Base-by-base conservation (phyloP, 2,888 invertebrate species). In the Orthosia gracilis region DNA sequence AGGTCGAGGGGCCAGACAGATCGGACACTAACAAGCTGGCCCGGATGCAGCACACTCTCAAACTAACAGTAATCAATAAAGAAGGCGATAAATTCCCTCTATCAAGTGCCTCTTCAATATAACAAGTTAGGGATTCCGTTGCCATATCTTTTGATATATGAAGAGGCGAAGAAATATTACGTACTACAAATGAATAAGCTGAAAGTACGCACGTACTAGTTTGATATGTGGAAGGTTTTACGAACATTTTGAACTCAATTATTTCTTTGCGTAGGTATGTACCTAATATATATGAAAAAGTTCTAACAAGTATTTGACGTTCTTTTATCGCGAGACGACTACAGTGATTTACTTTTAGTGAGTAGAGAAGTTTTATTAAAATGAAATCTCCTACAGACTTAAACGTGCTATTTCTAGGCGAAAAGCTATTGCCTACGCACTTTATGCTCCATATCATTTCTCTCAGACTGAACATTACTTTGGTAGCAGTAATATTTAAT, bases 341-440 rank as follows among this genome's bases (percentile, higher is more conserved):
- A 83, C 69, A 80, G 76, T 77, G 76, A 84, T 87, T 86, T 85
- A 84, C 76, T 85, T 80, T 87, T 80, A 80, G 78, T 80, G 69
- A 78, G 75, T 13, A 71, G 65, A 68, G 69, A 86, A 80, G 73
- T 66, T 76, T 62, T 79, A 79, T 79, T 55, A 57, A 86, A 85
- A 86, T 69, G 54, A 85, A 84, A 86, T 78, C 79, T 84, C 72
- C 62, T 82, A 62, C 74, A 23, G 63, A 75, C 73, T 65, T 78
- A 74, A 82, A 73, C 61, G 72, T 69, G 78, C 73, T 68, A 84
- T 80, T 80, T 68, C 68, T 78, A 85, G 83, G 85, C 83, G 69
- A 83, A 84, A 68, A 80, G 76, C 78, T 78, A 76, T 84, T 79
- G 70, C 57, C 70, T 80, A 76, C 64, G 61, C 80, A 84, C 69